A percentile compares a stretch with the other conserved stretches of the same genome.
Evolutionary conservation across 1,140 invertebrate species (phyloP).

Genomic region (Drosophila punjabiensis): DNA sequence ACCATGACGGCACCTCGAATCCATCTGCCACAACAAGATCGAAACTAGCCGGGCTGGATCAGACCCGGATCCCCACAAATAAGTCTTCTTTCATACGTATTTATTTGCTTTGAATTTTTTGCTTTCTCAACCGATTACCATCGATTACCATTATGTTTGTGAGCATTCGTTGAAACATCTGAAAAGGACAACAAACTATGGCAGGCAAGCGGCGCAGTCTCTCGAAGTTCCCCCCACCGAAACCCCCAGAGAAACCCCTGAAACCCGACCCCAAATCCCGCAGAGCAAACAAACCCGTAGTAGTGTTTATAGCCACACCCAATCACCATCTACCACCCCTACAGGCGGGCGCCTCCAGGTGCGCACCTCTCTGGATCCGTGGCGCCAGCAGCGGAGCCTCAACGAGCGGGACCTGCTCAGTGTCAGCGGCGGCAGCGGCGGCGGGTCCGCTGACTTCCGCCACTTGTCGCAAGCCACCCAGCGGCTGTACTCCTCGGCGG

Average conservation of each 20-base stretch:
- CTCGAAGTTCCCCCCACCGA: conserved; percentile 3
- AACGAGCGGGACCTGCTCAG: conserved; percentile 80
- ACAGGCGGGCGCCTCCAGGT: conserved; percentile 79
- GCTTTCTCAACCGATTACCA: conserved; percentile 45
- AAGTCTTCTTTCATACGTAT: conserved; percentile 45
- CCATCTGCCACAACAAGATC: conserved; percentile 13
- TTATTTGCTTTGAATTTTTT: conserved; percentile 46
- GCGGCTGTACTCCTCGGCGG: conserved; percentile 77
- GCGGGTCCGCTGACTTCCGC: conserved; percentile 61
- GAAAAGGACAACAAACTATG: conserved; percentile 82
- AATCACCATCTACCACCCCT: conserved; percentile 67
- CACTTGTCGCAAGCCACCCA: conserved; percentile 69
- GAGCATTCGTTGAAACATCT: conserved; percentile 52
- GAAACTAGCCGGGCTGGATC: conserved; percentile 10
- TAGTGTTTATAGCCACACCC: conserved; percentile 48
- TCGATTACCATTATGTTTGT: conserved; percentile 47
- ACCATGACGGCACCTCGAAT: not conserved
- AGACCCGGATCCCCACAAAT: conserved; percentile 18
- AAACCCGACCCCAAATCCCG: conserved; percentile 9
- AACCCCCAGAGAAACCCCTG: conserved; percentile 20
- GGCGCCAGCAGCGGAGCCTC: conserved; percentile 82
- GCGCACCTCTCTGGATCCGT: conserved; percentile 72
- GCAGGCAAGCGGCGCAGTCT: conserved; percentile 61
- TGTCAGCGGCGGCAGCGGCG: conserved; percentile 59
- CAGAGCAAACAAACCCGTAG: conserved; percentile 24